These are phyloP conservation scores for Nomada fucata DNA, from an alignment of 2,888 invertebrate genomes.

Conservation along the genomic window DNA sequence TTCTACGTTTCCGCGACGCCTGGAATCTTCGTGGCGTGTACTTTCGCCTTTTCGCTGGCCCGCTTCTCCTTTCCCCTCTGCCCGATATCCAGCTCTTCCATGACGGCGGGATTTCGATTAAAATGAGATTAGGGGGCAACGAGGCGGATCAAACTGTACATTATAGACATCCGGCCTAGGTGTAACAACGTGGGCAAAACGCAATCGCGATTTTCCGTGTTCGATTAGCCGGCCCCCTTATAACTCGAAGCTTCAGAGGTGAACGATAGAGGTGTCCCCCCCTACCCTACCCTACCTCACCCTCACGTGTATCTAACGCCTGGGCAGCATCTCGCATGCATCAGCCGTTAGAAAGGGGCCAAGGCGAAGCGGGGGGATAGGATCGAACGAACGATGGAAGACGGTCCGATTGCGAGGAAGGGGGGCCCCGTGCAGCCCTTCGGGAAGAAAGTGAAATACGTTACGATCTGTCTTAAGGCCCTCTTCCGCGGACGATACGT, in stretches of 20 bases:
- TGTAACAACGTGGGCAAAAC: slow-evolving; percentile 65
- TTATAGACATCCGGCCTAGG: not conserved
- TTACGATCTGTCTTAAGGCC: slow-evolving; percentile 73
- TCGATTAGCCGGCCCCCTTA: slow-evolving; percentile 73
- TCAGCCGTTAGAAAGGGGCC: slow-evolving; percentile 61
- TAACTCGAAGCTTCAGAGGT: slow-evolving; percentile 33
- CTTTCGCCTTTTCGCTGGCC: not conserved
- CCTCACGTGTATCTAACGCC: slow-evolving; percentile 23
- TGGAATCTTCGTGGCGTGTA: slow-evolving; percentile 28
- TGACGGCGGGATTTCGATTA: slow-evolving; percentile 10
- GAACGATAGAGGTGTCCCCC: not conserved
- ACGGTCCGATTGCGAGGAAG: slow-evolving; percentile 7
- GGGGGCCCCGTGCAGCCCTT: slow-evolving; percentile 66
- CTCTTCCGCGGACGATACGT: slow-evolving; percentile 77
- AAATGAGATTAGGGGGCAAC: slow-evolving; percentile 19
- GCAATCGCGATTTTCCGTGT: slow-evolving; percentile 78
- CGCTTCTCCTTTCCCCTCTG: not conserved
- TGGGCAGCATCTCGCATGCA: slow-evolving; percentile 65
- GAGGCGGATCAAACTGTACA: too few species aligned
- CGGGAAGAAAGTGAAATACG: slow-evolving; percentile 81
- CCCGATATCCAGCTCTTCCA: slow-evolving; percentile 4
- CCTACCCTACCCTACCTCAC: too few species aligned
- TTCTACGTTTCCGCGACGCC: slow-evolving; percentile 15
- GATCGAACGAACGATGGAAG: slow-evolving; percentile 1
- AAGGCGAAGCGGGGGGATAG: slow-evolving; percentile 18